Evolutionary conservation across 2,797 vertebrate genomes (phyloP), one percentile per base, ranked within the genome.

Genomic region (Sparidentex hasta): DNA sequence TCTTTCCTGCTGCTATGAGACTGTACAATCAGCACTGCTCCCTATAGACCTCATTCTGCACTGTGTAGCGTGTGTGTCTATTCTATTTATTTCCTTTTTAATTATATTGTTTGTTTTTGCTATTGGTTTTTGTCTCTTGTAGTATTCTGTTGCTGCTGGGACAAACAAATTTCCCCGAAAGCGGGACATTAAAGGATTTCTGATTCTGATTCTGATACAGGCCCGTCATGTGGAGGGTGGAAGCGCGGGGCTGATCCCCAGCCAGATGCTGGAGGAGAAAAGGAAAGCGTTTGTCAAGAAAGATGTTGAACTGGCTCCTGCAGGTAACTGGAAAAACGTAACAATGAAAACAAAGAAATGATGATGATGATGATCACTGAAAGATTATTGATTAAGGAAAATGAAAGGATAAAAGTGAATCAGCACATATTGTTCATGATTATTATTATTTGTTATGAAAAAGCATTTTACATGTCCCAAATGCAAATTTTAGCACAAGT

Each of bases 201-300:
- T 27, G 27, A 27, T 27, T 27, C 27, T 27, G 27, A 27, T 27
- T 27, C 27, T 27, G 27, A 64, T 59, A 25, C 78, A 94, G 94
- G 94, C 92, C 3, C 80, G 78, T 74, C 92, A 93, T 0, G 97
- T 98, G 11, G 97, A 97, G 72, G 98, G 98, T 0, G 98, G 98
- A 27, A 97, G 96, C 0, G 95, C 97, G 0, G 98, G 98, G 2
- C 95, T 99, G 85, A 97, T 98, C 78, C 98, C 98, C 62, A 99
- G 98, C 89, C 97, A 99, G 94, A 93, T 97, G 84, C 92, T 99
- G 91, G 98, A 99, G 87, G 98, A 99, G 93, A 99, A 99, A 83
- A 96, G 98, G 80, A 99, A 99, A 78, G 98, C 98, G 0, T 99
- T 99, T 61, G 98, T 99, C 46, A 98, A 96, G 88, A 89, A 94